Conservation (phyloP, 2,888 invertebrate species). For the Epinotia ramella region DNA sequence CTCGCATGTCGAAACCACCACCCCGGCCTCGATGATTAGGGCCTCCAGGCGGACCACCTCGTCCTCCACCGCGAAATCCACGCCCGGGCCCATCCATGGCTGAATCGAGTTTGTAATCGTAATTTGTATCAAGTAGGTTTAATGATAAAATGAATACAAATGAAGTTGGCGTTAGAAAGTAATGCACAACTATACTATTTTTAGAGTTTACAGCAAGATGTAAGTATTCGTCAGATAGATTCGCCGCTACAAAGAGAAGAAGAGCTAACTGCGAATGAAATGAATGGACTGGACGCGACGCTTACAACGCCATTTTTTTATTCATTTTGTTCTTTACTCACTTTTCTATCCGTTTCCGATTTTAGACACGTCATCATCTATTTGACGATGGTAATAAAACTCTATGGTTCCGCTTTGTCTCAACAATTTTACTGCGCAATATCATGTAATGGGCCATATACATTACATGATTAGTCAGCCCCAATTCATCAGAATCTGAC, state of each 20-base stretch:
- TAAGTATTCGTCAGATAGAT: not conserved
- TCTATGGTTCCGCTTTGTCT: not conserved
- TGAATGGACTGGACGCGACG: conserved; percentile 3
- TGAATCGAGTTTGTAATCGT: not conserved
- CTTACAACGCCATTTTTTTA: not conserved
- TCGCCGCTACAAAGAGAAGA: conserved; percentile 9
- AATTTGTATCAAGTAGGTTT: not conserved
- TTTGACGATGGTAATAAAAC: not conserved
- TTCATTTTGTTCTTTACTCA: not conserved
- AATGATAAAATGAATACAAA: not conserved
- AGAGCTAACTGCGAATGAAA: not conserved
- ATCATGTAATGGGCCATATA: too few species aligned
- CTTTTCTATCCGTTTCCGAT: not conserved
- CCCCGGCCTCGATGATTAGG: conserved; percentile 70
- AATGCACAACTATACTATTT: not conserved
- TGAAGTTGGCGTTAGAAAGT: not conserved
- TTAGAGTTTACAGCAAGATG: not conserved
- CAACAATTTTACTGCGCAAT: too few species aligned
- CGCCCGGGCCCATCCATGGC: conserved; percentile 71
- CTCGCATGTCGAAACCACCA: conserved; percentile 79
- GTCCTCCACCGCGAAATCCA: conserved; percentile 78
- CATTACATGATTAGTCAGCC: too few species aligned
- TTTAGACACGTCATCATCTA: not conserved
- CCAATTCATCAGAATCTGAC: too few species aligned
- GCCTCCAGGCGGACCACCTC: conserved; percentile 74